These are phyloP conservation scores for Riparia riparia DNA, from an alignment of 2,113 vertebrate species.

Conservation along the genomic window DNA sequence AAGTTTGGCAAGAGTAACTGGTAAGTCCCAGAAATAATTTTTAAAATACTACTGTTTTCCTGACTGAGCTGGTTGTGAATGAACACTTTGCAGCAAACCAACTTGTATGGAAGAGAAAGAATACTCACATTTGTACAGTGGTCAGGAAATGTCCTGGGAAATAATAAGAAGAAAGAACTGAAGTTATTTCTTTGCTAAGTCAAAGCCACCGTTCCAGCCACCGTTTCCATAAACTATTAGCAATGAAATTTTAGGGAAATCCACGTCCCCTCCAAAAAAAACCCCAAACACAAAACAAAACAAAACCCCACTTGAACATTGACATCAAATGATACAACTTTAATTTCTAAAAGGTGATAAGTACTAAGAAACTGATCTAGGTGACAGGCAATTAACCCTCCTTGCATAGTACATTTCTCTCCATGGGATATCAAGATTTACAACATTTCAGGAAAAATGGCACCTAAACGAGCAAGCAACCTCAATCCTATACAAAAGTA, in stretches of 20 bases:
- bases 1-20: not conserved
- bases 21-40: not conserved
- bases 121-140: slow-evolving; percentile 14
- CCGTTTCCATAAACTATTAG: not conserved
- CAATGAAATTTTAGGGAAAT: not conserved
- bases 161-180: not conserved
- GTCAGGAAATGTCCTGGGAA: slow-evolving; percentile 17
- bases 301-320: not conserved
- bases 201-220: not conserved
- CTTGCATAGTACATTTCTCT: slow-evolving; percentile 68
- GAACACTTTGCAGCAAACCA: not conserved
- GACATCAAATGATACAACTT: slow-evolving; percentile 46
- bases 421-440: slow-evolving; percentile 39
- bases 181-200: slow-evolving; percentile 27
- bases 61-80: not conserved
- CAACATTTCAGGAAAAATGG: slow-evolving; percentile 40
- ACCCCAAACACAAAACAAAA: no score
- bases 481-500: slow-evolving; percentile 15
- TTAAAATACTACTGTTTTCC: not conserved
- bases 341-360: slow-evolving; percentile 56
- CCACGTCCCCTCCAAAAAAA: not conserved
- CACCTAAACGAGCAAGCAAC: slow-evolving; percentile 31
- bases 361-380: slow-evolving; percentile 58
- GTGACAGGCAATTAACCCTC: slow-evolving; percentile 55
- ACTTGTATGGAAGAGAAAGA: not conserved